These are phyloP conservation scores for Chalcis sispes DNA, from an alignment of 2,888 invertebrate species.

Conservation along the genomic window DNA sequence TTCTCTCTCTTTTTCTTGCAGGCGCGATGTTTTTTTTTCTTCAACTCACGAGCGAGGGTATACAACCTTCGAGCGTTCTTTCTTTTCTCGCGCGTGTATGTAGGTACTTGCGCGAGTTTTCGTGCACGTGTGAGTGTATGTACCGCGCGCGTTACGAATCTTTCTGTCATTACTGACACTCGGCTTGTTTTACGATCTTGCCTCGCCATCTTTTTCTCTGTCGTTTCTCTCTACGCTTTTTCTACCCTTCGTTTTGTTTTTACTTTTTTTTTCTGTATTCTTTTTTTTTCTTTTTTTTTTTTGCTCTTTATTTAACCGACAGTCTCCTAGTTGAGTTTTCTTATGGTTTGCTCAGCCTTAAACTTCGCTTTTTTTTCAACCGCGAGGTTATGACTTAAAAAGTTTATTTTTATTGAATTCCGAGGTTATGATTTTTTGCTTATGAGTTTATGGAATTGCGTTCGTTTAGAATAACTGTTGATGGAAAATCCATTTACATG, in stretches of 20 bases:
- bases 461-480: not conserved
- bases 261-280: not conserved
- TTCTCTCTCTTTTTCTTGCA: constrained; percentile 45
- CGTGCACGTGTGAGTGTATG: constrained; percentile 14
- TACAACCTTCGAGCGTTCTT: constrained; percentile 70
- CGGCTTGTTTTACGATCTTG: constrained; percentile 54
- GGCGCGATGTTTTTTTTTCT: constrained; percentile 61
- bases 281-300: constrained; percentile 18
- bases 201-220: constrained; percentile 30
- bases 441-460: constrained; percentile 14
- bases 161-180: constrained; percentile 58
- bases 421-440: constrained; percentile 4
- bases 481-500: not conserved
- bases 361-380: constrained; percentile 31
- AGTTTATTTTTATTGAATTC: constrained; percentile 13
- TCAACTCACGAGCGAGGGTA: constrained; percentile 70
- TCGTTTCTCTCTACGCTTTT: not conserved
- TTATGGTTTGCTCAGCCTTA: constrained; percentile 39
- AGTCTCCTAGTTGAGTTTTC: constrained; percentile 26
- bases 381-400: constrained; percentile 1
- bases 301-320: constrained; percentile 29
- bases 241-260: constrained; percentile 21
- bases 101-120: constrained; percentile 41
- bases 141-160: constrained; percentile 55
- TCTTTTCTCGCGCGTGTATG: constrained; percentile 57